Evolutionary conservation across 2,797 vertebrate genomes (phyloP), one percentile per base, ranked within the genome.

Genomic region (Pseudotriccus pelzelni): DNA sequence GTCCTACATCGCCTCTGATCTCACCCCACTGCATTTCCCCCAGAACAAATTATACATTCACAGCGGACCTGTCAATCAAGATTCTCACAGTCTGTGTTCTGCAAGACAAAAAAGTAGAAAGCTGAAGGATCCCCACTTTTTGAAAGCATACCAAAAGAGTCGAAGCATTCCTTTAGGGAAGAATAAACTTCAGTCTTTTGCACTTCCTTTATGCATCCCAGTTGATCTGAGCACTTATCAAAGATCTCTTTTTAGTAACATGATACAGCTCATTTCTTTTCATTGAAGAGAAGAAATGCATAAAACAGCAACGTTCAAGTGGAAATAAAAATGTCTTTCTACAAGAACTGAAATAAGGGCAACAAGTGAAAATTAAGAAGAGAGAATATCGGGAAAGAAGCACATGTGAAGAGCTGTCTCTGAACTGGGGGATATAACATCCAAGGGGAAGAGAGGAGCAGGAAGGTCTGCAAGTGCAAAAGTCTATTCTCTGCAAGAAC

Each of bases 101-200:
- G 36, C 28, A 70, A 85, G 47, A 82, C 44, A 89, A 72, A 6
- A 47, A 86, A 89, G 23, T 4, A 66, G 32, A 76, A 66, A 92
- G 81, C 50, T 18, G 43, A 62, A 49, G 43, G 37, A 28, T 28
- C 4, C 9, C 44, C 32, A 49, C 59, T 82, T 93, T 49, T n/a
- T 86, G 55, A 88, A 78, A 94, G 76, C 77, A 52, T 59, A 91
- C 44, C 85, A 82, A 62, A 91, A 82, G 43, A 91, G 70, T 37
- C 6, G 2, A 78, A 81, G 80, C 66, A 90, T 93, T 94, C 83
- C 89, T 94, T 79, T 49, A 81, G 80, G 83, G 91, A 91, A 93
- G 91, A 96, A 96, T 88, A 93, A 93, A 94, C 83, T 94, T 86
- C 85, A 93, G 84, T 75, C 53, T 96, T 96, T 41, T 84, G 70